Conservation (phyloP, 2,797 vertebrate genomes). For the Phataginus tetradactyla region DNA sequence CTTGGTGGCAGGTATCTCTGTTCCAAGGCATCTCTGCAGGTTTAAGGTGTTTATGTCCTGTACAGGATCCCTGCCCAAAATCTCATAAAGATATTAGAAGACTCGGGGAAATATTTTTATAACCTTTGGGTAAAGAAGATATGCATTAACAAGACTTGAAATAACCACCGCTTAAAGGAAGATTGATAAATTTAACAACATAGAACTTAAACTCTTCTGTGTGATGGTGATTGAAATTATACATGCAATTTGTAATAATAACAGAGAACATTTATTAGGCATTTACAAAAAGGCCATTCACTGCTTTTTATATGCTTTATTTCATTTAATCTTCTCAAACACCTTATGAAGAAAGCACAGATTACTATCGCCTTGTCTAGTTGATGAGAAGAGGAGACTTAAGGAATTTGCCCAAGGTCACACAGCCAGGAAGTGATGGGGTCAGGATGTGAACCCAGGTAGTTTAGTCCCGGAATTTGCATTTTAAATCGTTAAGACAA, state of each 20-base stretch:
- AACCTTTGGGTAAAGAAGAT: background rate
- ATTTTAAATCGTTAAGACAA: slow-evolving; percentile 13
- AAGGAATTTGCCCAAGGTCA: background rate
- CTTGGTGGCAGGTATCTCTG: background rate
- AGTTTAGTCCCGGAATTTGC: background rate
- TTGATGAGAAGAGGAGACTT: background rate
- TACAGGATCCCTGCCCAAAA: background rate
- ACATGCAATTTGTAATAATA: background rate
- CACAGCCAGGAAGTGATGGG: background rate
- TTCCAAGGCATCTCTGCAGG: background rate
- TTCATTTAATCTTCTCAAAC: background rate
- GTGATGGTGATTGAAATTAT: background rate
- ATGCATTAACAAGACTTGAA: background rate
- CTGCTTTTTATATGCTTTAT: background rate
- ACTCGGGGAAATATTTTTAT: background rate
- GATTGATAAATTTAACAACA: background rate
- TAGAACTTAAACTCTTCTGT: background rate
- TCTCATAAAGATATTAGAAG: background rate
- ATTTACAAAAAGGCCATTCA: background rate
- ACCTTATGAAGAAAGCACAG: background rate
- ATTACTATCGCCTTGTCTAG: background rate
- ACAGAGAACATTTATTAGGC: background rate
- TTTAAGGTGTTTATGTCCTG: background rate
- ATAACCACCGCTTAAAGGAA: background rate
- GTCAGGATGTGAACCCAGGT: background rate